phyloP scores from a whole-genome alignment of 1,140 invertebrate genomes.

The Caenorhabditis remanei region DNA sequence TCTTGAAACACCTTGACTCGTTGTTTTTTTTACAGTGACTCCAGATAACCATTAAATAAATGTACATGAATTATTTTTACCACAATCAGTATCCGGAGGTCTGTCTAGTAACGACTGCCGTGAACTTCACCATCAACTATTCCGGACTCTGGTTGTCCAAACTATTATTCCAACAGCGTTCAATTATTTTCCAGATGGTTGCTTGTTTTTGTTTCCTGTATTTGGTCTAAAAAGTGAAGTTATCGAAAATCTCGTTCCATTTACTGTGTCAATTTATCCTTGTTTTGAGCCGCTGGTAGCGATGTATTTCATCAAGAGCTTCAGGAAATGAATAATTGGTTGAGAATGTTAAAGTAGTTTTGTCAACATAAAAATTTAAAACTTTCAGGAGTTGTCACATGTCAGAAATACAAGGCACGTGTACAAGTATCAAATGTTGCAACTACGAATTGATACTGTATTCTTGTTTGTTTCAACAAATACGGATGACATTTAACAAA shows the following conservation, averaged over 20 bases:
- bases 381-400: not conserved
- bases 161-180: not conserved
- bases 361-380: not conserved
- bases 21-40: no score
- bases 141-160: constrained; percentile 1
- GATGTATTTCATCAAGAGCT: not conserved
- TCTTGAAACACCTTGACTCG: no score
- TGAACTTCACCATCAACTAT: not conserved
- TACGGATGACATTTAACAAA: no score
- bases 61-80: not conserved
- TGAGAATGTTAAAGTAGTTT: no score
- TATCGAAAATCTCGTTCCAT: not conserved
- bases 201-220: not conserved
- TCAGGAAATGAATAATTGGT: not conserved
- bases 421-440: no score
- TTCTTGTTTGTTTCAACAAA: no score
- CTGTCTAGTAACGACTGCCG: no score
- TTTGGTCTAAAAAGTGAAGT: not conserved
- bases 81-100: no score
- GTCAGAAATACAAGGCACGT: no score
- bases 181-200: not conserved
- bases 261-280: not conserved
- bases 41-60: not conserved
- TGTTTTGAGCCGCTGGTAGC: constrained; percentile 29
- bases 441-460: no score